Evolutionary conservation across 2,113 vertebrate species (phyloP).

Genomic region (Mirounga angustirostris): DNA sequence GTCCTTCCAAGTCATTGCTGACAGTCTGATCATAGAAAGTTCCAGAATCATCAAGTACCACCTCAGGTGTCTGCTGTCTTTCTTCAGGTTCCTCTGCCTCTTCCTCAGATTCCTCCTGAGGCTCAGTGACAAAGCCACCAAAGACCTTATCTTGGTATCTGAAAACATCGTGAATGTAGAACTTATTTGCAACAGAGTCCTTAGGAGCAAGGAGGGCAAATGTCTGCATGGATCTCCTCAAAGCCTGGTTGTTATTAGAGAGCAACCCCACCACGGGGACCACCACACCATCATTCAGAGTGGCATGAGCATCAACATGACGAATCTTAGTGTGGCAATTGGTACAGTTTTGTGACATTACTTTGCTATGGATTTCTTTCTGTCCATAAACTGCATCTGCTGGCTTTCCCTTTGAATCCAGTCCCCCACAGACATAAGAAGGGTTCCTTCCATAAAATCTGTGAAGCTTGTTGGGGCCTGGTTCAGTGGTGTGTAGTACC

Average conservation of each 20-base stretch:
- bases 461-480: neutral
- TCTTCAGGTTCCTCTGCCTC: slow-evolving; percentile 97
- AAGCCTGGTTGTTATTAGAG: slow-evolving; percentile 97
- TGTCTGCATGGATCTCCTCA: slow-evolving; percentile 98
- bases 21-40: slow-evolving; percentile 93
- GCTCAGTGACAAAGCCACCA: slow-evolving; percentile 96
- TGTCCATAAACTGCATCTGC: slow-evolving; percentile 96
- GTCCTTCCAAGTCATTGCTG: slow-evolving; percentile 93
- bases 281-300: slow-evolving; percentile 96
- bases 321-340: slow-evolving; percentile 98
- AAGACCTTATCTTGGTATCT: slow-evolving; percentile 99
- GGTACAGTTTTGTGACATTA: slow-evolving; percentile 96
- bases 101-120: slow-evolving; percentile 97
- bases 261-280: slow-evolving; percentile 99
- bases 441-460: slow-evolving; percentile 99
- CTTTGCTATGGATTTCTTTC: slow-evolving; percentile 96
- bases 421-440: slow-evolving; percentile 97
- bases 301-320: slow-evolving; percentile 97
- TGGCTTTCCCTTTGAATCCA: slow-evolving; percentile 97
- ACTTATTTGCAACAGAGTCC: slow-evolving; percentile 98
- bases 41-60: slow-evolving; percentile 91
- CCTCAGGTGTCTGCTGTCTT: slow-evolving; percentile 94
- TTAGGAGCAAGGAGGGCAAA: slow-evolving; percentile 96
- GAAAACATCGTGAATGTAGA: slow-evolving; percentile 98
- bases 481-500: neutral